A percentile compares a stretch with the other conserved stretches of the same genome.
Conservation (phyloP, 2,113 vertebrate genomes). For the Gadus macrocephalus region DNA sequence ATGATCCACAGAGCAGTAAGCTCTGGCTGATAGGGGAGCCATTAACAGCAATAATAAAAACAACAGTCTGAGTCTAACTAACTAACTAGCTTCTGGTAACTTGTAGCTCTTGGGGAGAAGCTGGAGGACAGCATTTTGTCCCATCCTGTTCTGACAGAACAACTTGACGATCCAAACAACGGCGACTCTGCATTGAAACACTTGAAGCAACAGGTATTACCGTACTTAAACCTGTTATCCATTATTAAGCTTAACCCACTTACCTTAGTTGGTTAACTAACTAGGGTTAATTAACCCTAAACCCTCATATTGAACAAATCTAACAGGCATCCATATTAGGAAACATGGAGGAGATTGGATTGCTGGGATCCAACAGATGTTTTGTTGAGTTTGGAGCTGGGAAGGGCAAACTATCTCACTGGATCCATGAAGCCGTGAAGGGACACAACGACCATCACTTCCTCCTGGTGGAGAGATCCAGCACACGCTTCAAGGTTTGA, state of each 20-base stretch:
- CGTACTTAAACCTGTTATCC: neutral
- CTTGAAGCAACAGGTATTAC: constrained; percentile 88
- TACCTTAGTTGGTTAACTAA: too few relatives aligned
- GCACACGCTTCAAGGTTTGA: constrained; percentile 89
- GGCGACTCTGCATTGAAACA: constrained; percentile 90
- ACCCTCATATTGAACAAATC: neutral
- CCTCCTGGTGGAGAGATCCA: constrained; percentile 89
- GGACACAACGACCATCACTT: constrained; percentile 76
- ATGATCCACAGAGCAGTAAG: too few relatives aligned
- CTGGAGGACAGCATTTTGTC: constrained; percentile 74
- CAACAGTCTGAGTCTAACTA: too few relatives aligned
- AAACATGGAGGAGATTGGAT: constrained; percentile 83
- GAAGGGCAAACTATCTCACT: constrained; percentile 92
- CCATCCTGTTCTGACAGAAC: constrained; percentile 78
- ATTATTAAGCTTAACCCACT: too few relatives aligned
- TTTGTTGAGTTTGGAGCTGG: constrained; percentile 96
- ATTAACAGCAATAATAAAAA: too few relatives aligned
- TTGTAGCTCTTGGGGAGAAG: constrained; percentile 64
- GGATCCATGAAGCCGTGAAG: constrained; percentile 86
- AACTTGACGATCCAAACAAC: constrained; percentile 85
- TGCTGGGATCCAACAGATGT: constrained; percentile 82
- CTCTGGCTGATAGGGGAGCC: too few relatives aligned
- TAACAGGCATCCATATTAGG: constrained; percentile 90
- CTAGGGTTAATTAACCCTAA: too few relatives aligned
- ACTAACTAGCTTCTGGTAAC: too few relatives aligned